Percentiles rank a stretch among this genome's conserved stretches.
Conservation (phyloP, 2,888 invertebrate species). For the Poecilus cupreus region DNA sequence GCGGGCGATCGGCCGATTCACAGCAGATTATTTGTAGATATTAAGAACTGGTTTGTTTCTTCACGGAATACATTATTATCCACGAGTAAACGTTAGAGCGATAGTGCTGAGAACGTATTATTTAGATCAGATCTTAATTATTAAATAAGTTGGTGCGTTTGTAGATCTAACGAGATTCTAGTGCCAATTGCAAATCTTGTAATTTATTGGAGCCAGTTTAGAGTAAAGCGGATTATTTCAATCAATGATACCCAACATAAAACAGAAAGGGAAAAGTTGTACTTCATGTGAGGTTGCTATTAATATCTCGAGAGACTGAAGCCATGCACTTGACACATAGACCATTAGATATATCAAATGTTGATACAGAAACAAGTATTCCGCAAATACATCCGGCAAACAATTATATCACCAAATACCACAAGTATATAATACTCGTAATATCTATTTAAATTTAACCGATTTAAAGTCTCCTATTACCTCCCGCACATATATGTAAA, state of each 20-base stretch:
- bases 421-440: too few relatives aligned
- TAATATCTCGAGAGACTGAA: too few relatives aligned
- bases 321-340: too few relatives aligned
- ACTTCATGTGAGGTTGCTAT: too few relatives aligned
- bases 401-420: too few relatives aligned
- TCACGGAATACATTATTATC: constrained; percentile 15
- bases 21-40: constrained; percentile 25
- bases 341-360: too few relatives aligned
- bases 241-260: background rate
- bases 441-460: too few relatives aligned
- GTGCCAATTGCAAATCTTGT: constrained; percentile 3
- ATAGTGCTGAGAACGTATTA: constrained; percentile 24
- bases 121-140: constrained; percentile 47
- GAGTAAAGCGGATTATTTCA: background rate
- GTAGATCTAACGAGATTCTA: constrained; percentile 26
- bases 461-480: too few relatives aligned
- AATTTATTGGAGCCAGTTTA: constrained; percentile 20
- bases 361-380: too few relatives aligned
- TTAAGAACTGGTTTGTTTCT: constrained; percentile 36
- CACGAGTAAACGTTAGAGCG: constrained; percentile 3
- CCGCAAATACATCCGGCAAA: too few relatives aligned
- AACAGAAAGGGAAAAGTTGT: too few relatives aligned
- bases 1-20: constrained; percentile 13
- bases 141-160: constrained; percentile 39
- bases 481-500: too few relatives aligned